Conservation (phyloP, 2,888 invertebrate genomes). For the Apeira syringaria region DNA sequence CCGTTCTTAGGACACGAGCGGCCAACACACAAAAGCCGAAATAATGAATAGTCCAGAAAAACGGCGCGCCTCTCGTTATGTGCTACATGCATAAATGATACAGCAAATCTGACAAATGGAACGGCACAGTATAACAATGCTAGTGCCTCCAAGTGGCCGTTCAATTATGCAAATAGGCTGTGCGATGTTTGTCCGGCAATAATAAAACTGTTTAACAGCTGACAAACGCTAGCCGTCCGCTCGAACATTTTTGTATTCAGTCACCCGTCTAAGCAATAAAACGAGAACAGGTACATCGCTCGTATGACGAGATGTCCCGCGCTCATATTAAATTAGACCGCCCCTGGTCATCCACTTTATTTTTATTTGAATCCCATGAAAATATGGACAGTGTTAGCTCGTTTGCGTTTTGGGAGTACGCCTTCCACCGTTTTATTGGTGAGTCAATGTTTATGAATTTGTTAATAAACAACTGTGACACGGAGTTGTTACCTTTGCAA, state of each 20-base stretch:
- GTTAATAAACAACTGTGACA: constrained; percentile 69
- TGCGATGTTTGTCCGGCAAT: constrained; percentile 75
- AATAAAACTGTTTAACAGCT: constrained; percentile 83
- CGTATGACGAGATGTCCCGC: constrained; percentile 69
- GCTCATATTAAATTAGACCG: constrained; percentile 80
- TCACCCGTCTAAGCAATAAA: constrained; percentile 71
- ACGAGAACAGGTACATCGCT: constrained; percentile 68
- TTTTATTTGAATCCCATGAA: constrained; percentile 82
- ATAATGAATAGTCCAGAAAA: constrained; percentile 81
- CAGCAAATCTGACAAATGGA: constrained; percentile 82
- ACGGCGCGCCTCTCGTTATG: constrained; percentile 74
- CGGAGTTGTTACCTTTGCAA: constrained; percentile 60
- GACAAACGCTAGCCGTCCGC: constrained; percentile 63
- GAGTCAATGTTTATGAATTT: constrained; percentile 81
- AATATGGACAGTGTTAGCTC: constrained; percentile 74
- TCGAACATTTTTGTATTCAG: constrained; percentile 70
- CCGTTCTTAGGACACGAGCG: constrained; percentile 62
- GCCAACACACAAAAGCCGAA: constrained; percentile 71
- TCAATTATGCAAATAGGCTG: constrained; percentile 84
- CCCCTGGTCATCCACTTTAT: constrained; percentile 75
- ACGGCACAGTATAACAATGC: constrained; percentile 82
- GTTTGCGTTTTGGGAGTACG: constrained; percentile 60
- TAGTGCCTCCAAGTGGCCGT: constrained; percentile 80
- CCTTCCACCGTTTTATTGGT: constrained; percentile 65
- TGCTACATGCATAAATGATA: constrained; percentile 82